A percentile compares a stretch with the other conserved stretches of the same genome.
Conservation (phyloP, 2,113 vertebrate genomes). For the Ailurus styani region DNA sequence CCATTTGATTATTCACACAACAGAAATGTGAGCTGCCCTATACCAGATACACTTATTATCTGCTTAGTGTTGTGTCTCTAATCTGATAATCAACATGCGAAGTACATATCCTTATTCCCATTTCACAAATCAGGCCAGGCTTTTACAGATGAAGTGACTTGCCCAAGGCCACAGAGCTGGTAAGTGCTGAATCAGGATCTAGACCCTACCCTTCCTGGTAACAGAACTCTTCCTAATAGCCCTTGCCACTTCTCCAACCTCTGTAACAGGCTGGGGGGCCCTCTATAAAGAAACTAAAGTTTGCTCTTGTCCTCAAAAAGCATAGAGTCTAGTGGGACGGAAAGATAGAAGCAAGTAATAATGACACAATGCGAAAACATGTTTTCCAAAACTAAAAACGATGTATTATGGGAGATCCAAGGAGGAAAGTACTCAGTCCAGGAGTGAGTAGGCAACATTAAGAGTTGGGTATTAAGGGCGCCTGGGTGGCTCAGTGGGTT, state of each 20-base stretch:
- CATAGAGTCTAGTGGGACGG: not conserved
- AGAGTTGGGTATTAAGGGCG: not conserved
- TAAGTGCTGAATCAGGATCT: not conserved
- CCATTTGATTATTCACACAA: not conserved
- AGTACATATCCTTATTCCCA: not conserved
- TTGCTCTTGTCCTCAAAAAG: not conserved
- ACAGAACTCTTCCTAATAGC: not conserved
- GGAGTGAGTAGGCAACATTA: not conserved
- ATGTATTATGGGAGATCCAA: not conserved
- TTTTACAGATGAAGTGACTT: not conserved
- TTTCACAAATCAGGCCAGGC: not conserved
- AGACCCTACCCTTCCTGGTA: not conserved
- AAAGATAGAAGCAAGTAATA: not conserved
- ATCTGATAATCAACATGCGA: not conserved
- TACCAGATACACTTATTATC: not conserved
- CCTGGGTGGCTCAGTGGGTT: too few relatives aligned
- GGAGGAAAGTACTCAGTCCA: not conserved
- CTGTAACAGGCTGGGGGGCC: not conserved
- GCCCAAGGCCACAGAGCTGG: not conserved
- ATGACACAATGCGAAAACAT: not conserved
- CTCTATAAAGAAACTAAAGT: not conserved
- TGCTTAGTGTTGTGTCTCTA: not conserved
- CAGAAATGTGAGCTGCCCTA: not conserved
- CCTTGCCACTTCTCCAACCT: not conserved
- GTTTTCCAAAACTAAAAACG: not conserved